Evolutionary conservation across 2,888 invertebrate genomes (phyloP), one percentile per base, ranked within the genome.

Genomic region (Napeogenes sylphis): DNA sequence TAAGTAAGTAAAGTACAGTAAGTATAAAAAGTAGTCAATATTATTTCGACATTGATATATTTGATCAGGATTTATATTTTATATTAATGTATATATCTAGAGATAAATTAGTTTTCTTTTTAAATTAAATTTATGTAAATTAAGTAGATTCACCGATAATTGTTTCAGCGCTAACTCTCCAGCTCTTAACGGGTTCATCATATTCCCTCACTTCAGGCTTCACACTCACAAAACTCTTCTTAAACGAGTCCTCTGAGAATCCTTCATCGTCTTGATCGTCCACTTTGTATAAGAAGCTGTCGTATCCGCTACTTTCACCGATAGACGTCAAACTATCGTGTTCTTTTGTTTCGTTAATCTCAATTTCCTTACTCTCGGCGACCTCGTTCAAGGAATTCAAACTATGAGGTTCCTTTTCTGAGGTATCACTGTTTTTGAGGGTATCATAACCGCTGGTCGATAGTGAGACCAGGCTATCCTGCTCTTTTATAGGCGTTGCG

Each of bases 281-380:
- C 2, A 92, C 90, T 2, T 94, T 87, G 78, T 92, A 91, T 75
- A 91, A 92, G 67, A 95, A 93, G 74, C 95, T 95, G 74, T 95
- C 95, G 74, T 95, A 95, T 5, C 95, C 96, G 75, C 94, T 94
- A 75, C 95, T 96, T 71, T 95, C 95, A 0, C 94, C 95, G 38
- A 94, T 88, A 13, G 94, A 95, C 67, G 93, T 91, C 51, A 94
- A 81, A 73, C 94, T 95, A 74, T 94, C 92, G 45, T 82, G 81
- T 64, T 89, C 87, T 66, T 84, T 85, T 14, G 73, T 76, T 63
- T 82, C 79, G 64, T 73, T 75, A 59, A 61, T 68, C 3, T 73
- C 68, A 4, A 64, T 59, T 8, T 63, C 72, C 6, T 66, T 63
- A 35, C 54, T 63, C 5, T 80, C 78, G 0, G 70, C 71, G 4